Percentiles rank a stretch among this genome's conserved stretches.
Conservation (phyloP, 2,113 vertebrate genomes). For the Numenius arquata region DNA sequence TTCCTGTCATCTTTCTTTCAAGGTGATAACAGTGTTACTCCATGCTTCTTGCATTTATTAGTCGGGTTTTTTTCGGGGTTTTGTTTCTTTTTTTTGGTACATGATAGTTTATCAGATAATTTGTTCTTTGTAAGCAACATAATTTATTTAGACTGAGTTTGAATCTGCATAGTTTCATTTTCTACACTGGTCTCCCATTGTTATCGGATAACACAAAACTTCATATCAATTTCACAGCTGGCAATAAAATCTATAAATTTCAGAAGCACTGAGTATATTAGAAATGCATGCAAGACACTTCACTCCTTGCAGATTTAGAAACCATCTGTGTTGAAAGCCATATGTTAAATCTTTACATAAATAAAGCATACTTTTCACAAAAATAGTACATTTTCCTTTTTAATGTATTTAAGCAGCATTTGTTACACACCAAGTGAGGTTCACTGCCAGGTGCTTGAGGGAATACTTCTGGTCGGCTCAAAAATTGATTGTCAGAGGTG, state of each 20-base stretch:
- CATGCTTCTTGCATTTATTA: background rate
- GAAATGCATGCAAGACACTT: background rate
- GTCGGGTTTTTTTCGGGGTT: too few relatives aligned
- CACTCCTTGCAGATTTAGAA: background rate
- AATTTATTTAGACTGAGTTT: background rate
- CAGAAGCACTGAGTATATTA: background rate
- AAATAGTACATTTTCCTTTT: background rate
- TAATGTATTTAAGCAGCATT: background rate
- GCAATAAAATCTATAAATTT: background rate
- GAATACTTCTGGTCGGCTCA: background rate
- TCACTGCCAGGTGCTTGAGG: background rate
- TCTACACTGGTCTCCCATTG: background rate
- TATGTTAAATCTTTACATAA: background rate
- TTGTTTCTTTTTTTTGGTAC: background rate
- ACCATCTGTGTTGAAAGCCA: background rate
- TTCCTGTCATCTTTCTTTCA: background rate
- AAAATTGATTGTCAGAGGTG: background rate
- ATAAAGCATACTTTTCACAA: background rate
- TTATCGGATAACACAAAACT: background rate
- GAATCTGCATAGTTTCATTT: background rate
- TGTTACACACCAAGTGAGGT: background rate
- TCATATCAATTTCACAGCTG: background rate
- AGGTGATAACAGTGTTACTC: background rate
- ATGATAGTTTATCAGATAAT: background rate
- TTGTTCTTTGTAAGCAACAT: background rate